Evolutionary conservation across 2,888 invertebrate species (phyloP).

Genomic region (Nematopogon swammerdamellus): DNA sequence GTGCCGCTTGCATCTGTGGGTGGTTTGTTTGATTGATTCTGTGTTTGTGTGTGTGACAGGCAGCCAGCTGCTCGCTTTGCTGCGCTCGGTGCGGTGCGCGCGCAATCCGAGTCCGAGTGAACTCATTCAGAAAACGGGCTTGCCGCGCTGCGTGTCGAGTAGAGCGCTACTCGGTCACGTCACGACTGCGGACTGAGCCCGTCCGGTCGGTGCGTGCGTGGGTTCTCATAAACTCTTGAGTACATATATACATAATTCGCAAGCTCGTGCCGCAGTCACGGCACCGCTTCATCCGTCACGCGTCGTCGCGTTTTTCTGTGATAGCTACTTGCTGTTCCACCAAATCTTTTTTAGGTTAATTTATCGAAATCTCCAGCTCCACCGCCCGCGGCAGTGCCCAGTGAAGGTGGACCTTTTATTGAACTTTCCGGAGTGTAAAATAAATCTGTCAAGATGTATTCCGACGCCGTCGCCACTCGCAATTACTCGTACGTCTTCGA

Average conservation of each 20-base stretch:
- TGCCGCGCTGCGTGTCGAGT: too few relatives aligned
- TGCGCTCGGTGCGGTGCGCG: constrained; percentile 1
- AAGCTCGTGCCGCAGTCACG: neutral
- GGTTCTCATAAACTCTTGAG: neutral
- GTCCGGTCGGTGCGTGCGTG: neutral
- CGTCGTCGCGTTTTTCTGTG: neutral
- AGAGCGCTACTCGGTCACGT: too few relatives aligned
- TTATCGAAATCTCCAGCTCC: neutral
- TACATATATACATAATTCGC: neutral
- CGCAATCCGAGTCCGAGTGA: too few relatives aligned
- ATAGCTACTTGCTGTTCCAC: neutral
- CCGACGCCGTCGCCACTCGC: constrained; percentile 54
- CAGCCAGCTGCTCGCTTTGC: too few relatives aligned
- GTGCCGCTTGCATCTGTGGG: too few relatives aligned
- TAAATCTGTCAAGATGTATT: neutral
- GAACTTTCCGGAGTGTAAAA: neutral
- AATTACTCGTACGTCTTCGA: constrained; percentile 94
- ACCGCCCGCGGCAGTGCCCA: neutral
- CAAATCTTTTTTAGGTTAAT: neutral
- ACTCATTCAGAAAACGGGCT: too few relatives aligned
- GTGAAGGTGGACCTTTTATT: neutral
- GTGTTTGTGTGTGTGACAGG: too few relatives aligned
- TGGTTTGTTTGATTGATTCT: too few relatives aligned
- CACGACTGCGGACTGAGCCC: too few relatives aligned
- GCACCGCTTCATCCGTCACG: neutral